Conservation (phyloP, 2,113 vertebrate species). For the Anarrhichthys ocellatus region DNA sequence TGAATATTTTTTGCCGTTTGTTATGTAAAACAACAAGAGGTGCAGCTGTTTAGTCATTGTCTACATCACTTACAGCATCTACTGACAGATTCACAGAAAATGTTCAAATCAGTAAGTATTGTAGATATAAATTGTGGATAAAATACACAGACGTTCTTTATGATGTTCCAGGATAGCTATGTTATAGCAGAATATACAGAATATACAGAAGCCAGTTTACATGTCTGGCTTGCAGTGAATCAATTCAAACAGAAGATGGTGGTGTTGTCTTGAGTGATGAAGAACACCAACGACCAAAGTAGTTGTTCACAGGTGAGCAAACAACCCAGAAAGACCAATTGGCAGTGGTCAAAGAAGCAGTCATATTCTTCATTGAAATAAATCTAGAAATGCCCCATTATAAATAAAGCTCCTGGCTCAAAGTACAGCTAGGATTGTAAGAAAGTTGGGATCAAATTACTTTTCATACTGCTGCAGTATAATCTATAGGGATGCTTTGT, state of each 20-base stretch:
- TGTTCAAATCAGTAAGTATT: not conserved
- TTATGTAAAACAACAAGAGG: conserved; percentile 21
- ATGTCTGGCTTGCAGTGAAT: conserved; percentile 10
- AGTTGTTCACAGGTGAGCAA: not conserved
- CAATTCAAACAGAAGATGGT: conserved; percentile 11
- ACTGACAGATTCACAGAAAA: not conserved
- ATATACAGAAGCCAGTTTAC: not conserved
- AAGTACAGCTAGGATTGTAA: not conserved
- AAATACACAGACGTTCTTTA: not conserved
- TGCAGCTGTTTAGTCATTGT: conserved; percentile 17
- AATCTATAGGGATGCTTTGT: not conserved
- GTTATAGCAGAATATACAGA: too few species aligned
- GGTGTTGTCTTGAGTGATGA: conserved; percentile 13
- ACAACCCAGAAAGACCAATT: too few species aligned
- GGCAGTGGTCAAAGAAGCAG: not conserved
- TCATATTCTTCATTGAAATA: not conserved
- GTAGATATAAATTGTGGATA: not conserved
- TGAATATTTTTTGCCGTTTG: not conserved
- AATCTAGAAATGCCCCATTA: not conserved
- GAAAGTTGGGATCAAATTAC: too few species aligned
- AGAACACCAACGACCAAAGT: not conserved
- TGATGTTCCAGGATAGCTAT: too few species aligned
- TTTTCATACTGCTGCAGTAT: not conserved
- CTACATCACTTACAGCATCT: not conserved
- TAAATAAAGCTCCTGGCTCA: not conserved